These are phyloP conservation scores for Talpa occidentalis DNA, from an alignment of 2,113 vertebrate genomes.

Conservation along the genomic window DNA sequence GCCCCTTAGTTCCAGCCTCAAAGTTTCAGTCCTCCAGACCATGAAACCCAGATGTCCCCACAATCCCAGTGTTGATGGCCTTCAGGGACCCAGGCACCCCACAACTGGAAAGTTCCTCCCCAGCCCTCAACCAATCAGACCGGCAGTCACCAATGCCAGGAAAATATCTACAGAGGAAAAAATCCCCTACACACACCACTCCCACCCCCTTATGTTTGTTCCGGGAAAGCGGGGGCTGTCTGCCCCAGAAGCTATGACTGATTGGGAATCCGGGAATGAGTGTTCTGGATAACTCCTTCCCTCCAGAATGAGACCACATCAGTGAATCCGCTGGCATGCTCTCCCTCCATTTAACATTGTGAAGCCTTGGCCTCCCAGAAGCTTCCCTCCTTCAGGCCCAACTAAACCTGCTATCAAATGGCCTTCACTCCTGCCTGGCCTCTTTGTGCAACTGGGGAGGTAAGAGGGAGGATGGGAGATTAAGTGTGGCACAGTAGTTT, in stretches of 20 bases:
- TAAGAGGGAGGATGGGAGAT: background rate
- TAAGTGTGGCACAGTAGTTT: background rate
- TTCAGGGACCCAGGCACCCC: conserved; percentile 32
- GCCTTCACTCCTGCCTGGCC: conserved; percentile 1
- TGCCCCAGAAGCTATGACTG: conserved; percentile 57
- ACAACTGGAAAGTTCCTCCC: conserved; percentile 35
- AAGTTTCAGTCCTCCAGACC: conserved; percentile 2
- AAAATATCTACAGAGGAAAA: conserved; percentile 75
- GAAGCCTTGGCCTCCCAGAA: conserved; percentile 27
- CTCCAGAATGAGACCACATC: conserved; percentile 55
- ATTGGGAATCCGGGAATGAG: conserved; percentile 66
- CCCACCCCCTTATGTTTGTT: conserved; percentile 33
- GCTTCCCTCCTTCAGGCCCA: conserved; percentile 2
- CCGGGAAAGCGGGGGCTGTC: conserved; percentile 48
- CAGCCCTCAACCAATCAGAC: conserved; percentile 46
- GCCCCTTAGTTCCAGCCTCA: background rate
- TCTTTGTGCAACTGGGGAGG: conserved; percentile 15
- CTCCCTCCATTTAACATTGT: conserved; percentile 11
- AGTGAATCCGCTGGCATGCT: conserved; percentile 39
- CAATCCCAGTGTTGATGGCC: background rate
- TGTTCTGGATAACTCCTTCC: conserved; percentile 68
- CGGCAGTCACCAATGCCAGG: conserved; percentile 53
- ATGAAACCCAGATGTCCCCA: background rate
- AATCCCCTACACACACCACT: conserved; percentile 30
- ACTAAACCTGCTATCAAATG: conserved; percentile 41